phyloP scores from a whole-genome alignment of 2,797 vertebrate species.

The Enteromius fasciolatus region DNA sequence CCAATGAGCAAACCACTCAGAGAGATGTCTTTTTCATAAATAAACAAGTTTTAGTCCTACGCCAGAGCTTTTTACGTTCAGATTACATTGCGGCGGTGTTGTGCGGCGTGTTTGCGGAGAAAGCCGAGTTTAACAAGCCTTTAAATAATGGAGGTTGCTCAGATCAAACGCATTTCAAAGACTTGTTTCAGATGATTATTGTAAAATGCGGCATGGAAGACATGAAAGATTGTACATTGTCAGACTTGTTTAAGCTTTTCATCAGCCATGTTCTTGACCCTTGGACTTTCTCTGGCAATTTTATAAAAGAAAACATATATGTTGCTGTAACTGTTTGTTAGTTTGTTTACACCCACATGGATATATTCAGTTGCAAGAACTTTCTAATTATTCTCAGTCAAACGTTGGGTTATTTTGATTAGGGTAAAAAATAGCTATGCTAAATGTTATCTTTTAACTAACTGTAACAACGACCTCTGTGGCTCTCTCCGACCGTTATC shows the following conservation, averaged over 20 bases:
- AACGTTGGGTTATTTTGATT: too few species aligned
- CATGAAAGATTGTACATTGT: constrained; percentile 22
- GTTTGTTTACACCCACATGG: not conserved
- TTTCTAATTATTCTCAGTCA: too few species aligned
- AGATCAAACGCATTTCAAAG: constrained; percentile 37
- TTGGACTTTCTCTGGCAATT: not conserved
- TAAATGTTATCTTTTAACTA: too few species aligned
- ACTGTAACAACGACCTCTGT: too few species aligned
- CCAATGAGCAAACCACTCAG: not conserved
- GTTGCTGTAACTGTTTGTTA: not conserved
- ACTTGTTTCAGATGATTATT: constrained; percentile 40
- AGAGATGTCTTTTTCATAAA: constrained; percentile 31
- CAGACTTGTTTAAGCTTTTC: constrained; percentile 27
- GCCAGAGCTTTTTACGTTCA: not conserved
- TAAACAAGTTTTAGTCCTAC: constrained; percentile 11
- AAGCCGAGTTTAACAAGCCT: constrained; percentile 26
- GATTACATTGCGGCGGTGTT: not conserved
- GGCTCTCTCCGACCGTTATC: too few species aligned
- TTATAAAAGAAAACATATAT: constrained; percentile 15
- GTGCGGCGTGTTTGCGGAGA: not conserved
- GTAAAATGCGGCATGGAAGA: constrained; percentile 4
- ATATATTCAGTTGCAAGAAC: too few species aligned
- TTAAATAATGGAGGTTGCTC: constrained; percentile 42
- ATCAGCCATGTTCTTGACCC: constrained; percentile 29
- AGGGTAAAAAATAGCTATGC: too few species aligned